Conservation (phyloP, 2,888 invertebrate genomes). For the Phyto melanocephala region DNA sequence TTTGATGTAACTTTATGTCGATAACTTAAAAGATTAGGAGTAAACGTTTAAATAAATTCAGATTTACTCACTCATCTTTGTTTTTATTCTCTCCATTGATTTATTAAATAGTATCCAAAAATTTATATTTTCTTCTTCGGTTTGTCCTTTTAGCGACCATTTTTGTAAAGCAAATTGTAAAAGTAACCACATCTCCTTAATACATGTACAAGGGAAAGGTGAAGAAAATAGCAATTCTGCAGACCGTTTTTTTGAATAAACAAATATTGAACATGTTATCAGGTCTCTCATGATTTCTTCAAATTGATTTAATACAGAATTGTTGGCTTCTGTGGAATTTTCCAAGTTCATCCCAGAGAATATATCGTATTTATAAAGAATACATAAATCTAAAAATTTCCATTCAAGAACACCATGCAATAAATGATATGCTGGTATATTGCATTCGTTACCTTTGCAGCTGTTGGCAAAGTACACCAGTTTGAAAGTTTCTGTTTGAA, state of each 20-base stretch:
- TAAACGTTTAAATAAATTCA: too few relatives aligned
- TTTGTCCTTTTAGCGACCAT: conserved; percentile 57
- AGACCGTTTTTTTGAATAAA: conserved; percentile 75
- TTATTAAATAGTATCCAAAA: conserved; percentile 80
- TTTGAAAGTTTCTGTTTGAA: conserved; percentile 70
- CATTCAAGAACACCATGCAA: conserved; percentile 77
- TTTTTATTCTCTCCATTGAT: conserved; percentile 72
- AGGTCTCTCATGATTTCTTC: conserved; percentile 71
- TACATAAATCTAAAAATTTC: conserved; percentile 75
- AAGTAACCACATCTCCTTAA: conserved; percentile 82
- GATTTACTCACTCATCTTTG: conserved; percentile 64
- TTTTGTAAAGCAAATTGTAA: conserved; percentile 79
- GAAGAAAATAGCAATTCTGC: conserved; percentile 79
- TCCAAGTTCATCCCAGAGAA: not conserved
- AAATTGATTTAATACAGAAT: conserved; percentile 66
- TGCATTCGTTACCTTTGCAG: conserved; percentile 75
- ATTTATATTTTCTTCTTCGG: conserved; percentile 43
- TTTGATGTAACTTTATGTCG: too few relatives aligned
- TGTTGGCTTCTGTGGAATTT: not conserved
- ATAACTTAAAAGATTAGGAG: too few relatives aligned
- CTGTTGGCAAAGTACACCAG: conserved; percentile 73
- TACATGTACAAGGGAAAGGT: conserved; percentile 81
- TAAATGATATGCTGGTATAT: conserved; percentile 76
- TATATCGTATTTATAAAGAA: conserved; percentile 67
- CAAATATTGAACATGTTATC: conserved; percentile 69